Conservation (phyloP, 1,140 invertebrate genomes). For the Triops longicaudatus region DNA sequence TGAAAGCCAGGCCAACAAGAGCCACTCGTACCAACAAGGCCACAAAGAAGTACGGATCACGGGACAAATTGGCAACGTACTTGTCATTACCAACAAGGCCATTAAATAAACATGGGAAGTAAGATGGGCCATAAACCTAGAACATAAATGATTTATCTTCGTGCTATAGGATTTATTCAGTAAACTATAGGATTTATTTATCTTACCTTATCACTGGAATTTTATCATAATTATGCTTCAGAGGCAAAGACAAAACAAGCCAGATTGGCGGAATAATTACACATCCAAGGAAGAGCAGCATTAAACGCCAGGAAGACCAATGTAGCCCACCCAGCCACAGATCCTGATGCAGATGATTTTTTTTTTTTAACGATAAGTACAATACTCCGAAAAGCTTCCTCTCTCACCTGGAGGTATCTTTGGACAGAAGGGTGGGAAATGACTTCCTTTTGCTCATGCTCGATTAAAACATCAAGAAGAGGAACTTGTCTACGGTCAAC, state of each 20-base stretch:
- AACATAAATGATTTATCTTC: neutral
- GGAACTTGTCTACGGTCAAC: constrained; percentile 84
- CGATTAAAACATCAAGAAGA: constrained; percentile 94
- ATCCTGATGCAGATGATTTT: constrained; percentile 55
- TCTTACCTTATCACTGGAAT: constrained; percentile 73
- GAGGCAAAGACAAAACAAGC: constrained; percentile 89
- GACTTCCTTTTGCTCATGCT: constrained; percentile 97
- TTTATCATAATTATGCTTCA: constrained; percentile 91
- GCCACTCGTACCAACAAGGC: constrained; percentile 82
- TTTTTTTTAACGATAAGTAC: neutral
- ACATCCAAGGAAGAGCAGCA: constrained; percentile 83
- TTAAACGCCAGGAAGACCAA: constrained; percentile 90
- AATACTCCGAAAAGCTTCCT: constrained; percentile 33
- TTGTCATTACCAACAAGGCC: constrained; percentile 80
- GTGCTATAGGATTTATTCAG: neutral
- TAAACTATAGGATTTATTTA: neutral
- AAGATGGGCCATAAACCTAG: constrained; percentile 93
- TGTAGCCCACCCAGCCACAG: constrained; percentile 90
- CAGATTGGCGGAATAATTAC: constrained; percentile 90
- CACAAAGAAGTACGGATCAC: constrained; percentile 40
- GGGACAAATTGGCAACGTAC: constrained; percentile 69
- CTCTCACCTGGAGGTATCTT: constrained; percentile 73
- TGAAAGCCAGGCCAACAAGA: constrained; percentile 88
- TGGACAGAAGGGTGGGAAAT: constrained; percentile 82
- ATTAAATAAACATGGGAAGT: constrained; percentile 97